Percentiles rank a stretch among this genome's conserved stretches.
Evolutionary conservation across 2,113 vertebrate species (phyloP).

Genomic region (Myodes glareolus): DNA sequence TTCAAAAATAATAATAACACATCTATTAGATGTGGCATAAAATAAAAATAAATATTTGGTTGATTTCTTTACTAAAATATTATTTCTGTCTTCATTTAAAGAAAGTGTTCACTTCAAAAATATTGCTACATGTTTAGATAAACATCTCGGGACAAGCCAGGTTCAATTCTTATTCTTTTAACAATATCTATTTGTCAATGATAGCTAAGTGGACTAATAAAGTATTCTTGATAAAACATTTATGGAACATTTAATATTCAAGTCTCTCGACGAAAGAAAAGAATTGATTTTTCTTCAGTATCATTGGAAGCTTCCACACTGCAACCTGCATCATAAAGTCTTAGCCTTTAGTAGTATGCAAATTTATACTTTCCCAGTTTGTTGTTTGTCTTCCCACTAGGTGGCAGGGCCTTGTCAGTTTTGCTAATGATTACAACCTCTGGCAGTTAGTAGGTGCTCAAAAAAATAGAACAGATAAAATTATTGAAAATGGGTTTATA

Average conservation of each 20-base stretch:
- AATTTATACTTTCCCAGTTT: neutral
- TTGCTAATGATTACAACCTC: neutral
- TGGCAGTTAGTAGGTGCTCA: conserved; percentile 73
- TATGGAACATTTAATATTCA: neutral
- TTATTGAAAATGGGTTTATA: neutral
- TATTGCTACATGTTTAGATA: neutral
- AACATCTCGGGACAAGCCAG: neutral
- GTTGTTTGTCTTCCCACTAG: conserved; percentile 65
- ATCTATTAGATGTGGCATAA: neutral
- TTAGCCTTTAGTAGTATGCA: neutral
- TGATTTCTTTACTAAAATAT: neutral
- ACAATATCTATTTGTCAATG: neutral
- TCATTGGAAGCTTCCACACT: neutral
- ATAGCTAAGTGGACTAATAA: neutral
- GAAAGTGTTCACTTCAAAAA: neutral
- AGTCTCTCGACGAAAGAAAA: neutral
- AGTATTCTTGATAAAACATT: neutral
- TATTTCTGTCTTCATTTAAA: neutral
- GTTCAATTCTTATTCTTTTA: neutral
- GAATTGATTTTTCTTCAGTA: neutral
- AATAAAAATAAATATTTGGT: neutral
- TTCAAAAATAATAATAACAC: neutral
- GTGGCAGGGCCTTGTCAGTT: conserved; percentile 62
- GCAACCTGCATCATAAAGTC: neutral
- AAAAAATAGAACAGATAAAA: neutral